These are phyloP conservation scores for Anseranas semipalmata DNA, from an alignment of 2,113 vertebrate genomes.

Conservation along the genomic window DNA sequence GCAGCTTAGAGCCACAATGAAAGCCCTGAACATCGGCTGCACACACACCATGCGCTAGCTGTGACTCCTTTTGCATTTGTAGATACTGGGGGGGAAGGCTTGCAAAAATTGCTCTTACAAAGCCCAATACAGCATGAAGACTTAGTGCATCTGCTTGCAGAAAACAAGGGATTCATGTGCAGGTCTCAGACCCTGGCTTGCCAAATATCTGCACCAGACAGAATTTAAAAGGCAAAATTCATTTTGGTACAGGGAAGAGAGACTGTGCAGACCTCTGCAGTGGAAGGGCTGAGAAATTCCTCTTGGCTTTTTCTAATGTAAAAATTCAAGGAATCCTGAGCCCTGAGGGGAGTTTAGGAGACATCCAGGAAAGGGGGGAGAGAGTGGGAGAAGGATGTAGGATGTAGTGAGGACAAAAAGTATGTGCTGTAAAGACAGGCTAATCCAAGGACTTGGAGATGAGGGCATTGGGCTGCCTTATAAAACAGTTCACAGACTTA, in stretches of 20 bases:
- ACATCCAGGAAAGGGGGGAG: slow-evolving; percentile 21
- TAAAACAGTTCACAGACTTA: background rate
- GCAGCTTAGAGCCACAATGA: background rate
- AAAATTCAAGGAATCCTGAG: slow-evolving; percentile 64
- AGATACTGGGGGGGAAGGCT: background rate
- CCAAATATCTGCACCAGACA: background rate
- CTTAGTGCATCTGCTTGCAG: background rate
- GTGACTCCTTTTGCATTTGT: background rate
- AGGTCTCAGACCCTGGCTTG: background rate
- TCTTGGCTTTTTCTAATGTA: slow-evolving; percentile 28
- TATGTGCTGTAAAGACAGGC: background rate
- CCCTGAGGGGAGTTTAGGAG: slow-evolving; percentile 47
- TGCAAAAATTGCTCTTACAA: background rate
- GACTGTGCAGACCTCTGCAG: background rate
- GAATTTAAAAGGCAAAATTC: background rate
- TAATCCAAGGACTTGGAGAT: background rate
- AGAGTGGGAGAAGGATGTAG: background rate
- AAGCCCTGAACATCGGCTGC: background rate
- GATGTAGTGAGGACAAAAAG: slow-evolving; percentile 4
- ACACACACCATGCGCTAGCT: rapidly evolving
- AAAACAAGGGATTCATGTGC: background rate
- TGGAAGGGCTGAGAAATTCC: slow-evolving; percentile 34
- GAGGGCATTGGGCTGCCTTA: background rate
- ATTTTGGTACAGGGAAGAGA: background rate
- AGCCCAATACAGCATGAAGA: background rate